Conservation (phyloP, 2,888 invertebrate species). For the Abrostola tripartita region DNA sequence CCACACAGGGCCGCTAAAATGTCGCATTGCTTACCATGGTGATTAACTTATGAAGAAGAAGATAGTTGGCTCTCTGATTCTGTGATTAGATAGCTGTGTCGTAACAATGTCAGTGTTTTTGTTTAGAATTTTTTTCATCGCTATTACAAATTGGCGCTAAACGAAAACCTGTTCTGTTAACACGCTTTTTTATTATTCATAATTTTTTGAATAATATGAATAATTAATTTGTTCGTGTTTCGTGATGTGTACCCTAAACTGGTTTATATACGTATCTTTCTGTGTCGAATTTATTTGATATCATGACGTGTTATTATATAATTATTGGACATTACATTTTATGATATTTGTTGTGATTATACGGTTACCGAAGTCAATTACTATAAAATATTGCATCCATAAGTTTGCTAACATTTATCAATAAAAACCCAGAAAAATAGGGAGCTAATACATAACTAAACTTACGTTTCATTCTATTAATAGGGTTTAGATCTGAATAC, state of each 20-base stretch:
- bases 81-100: neutral
- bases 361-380: slow-evolving; percentile 3
- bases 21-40: neutral
- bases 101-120: neutral
- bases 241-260: slow-evolving; percentile 19
- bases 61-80: too few species aligned
- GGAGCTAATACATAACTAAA: too few species aligned
- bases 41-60: too few species aligned
- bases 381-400: neutral
- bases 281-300: slow-evolving; percentile 13
- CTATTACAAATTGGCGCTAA: slow-evolving; percentile 9
- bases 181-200: slow-evolving; percentile 23
- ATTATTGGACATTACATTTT: slow-evolving; percentile 23
- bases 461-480: neutral
- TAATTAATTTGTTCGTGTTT: slow-evolving; percentile 28
- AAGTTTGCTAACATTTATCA: neutral
- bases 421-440: too few species aligned
- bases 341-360: slow-evolving; percentile 14
- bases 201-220: slow-evolving; percentile 44
- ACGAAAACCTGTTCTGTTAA: slow-evolving; percentile 25
- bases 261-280: slow-evolving; percentile 28
- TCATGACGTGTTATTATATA: slow-evolving; percentile 26
- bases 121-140: neutral
- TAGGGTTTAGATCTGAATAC: neutral
- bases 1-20: slow-evolving; percentile 26